Evolutionary conservation across 2,888 invertebrate species (phyloP), one percentile per base, ranked within the genome.

Genomic region (Cosmorhoe ocellata): DNA sequence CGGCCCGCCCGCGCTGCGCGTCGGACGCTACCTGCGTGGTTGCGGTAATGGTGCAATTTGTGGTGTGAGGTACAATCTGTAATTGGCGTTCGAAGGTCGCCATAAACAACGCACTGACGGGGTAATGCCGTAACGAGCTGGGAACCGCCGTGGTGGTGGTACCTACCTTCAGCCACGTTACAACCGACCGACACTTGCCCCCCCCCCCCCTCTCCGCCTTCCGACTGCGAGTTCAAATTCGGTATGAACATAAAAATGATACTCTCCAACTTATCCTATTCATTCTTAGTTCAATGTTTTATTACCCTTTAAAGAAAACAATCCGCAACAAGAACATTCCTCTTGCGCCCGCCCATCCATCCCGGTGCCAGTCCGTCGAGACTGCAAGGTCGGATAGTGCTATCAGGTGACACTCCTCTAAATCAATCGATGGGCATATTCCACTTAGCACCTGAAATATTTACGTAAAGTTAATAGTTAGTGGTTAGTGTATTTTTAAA

Each of bases 21-120:
- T n/a, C n/a, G n/a, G n/a, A n/a, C n/a, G n/a, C n/a, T n/a, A n/a
- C n/a, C n/a, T n/a, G n/a, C n/a, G n/a, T n/a, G n/a, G n/a, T n/a
- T n/a, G n/a, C n/a, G n/a, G 14, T 34, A 10, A 34, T 10, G 5
- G 9, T 9, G 34, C 34, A 34, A 34, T 34, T 32, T 9, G 33
- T 26, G 13, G 3, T 22, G 28, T 24, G 18, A 41, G n/a, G 28
- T 18, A 44, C 10, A 28, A 32, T 14, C 45, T 18, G 50, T 47
- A 46, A 46, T 46, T 43, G 9, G 34, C 37, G 39, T 33, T 33
- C 39, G 43, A 28, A 47, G 52, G 52, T 39, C 52, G 31, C 47
- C 38, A 43, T 52, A 52, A 52, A 52, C 39, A 47, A 52, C 31
- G 12, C 34, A 47, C 31, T 8, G 52, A 52, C 52, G 43, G 47